These are phyloP conservation scores for Parascotia fuliginaria DNA, from an alignment of 2,888 invertebrate species.

Conservation along the genomic window DNA sequence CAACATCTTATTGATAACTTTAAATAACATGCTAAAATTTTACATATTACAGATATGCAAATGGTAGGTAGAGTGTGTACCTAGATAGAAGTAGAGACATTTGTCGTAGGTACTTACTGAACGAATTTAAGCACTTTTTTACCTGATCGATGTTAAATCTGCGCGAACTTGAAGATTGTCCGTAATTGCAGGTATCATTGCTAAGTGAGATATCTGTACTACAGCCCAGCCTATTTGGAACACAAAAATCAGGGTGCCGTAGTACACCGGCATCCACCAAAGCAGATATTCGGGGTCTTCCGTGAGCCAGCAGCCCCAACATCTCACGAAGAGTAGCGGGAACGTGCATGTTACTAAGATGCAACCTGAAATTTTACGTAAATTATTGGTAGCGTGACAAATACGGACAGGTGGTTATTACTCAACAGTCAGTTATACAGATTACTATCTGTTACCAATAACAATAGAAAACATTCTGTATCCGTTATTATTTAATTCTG, in stretches of 20 bases:
- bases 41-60: too few species aligned
- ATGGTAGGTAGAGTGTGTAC: too few species aligned
- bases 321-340: slow-evolving; percentile 91
- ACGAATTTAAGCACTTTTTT: slow-evolving; percentile 20
- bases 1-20: too few species aligned
- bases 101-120: too few species aligned
- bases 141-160: slow-evolving; percentile 93
- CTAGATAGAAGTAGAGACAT: too few species aligned
- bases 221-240: slow-evolving; percentile 98
- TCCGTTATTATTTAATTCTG: too few species aligned
- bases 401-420: neutral
- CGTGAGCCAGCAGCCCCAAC: slow-evolving; percentile 84
- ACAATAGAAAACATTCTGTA: too few species aligned
- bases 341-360: slow-evolving; percentile 90
- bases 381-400: neutral
- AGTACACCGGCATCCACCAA: slow-evolving; percentile 86
- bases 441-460: too few species aligned
- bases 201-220: slow-evolving; percentile 96
- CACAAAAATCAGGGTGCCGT: slow-evolving; percentile 87
- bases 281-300: slow-evolving; percentile 62
- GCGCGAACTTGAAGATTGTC: slow-evolving; percentile 89
- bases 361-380: slow-evolving; percentile 79
- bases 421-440: too few species aligned
- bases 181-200: slow-evolving; percentile 94
- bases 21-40: too few species aligned